Base-by-base conservation (phyloP, 1,140 invertebrate species). In the Aphidius gifuensis region DNA sequence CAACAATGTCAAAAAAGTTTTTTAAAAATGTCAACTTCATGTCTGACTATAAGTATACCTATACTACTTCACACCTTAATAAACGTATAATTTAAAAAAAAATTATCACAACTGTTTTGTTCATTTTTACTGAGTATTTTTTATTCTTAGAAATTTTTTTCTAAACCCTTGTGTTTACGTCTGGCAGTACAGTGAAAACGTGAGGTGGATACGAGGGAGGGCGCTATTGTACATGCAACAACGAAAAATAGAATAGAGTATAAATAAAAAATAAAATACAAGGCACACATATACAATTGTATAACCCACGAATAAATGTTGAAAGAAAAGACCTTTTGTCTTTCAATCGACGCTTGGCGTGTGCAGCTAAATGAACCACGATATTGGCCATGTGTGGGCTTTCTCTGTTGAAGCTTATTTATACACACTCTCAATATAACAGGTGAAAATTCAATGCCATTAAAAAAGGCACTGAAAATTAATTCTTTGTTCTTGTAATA, bases 341-440 rank as follows among this genome's bases (percentile, higher is more conserved):
- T 72, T 74, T 72, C 68, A 68, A 72, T 72, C 66, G 69, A 71
- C 71, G 61, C 65, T 48, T 8, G 4, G 49, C 40, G 49, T 44
- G 56, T 43, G 42, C 61, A 42, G 47, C 39, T 40, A 63, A 63
- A 63, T 63, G 61, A 63, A 49, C 61, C 56, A 38, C 56, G 46
- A 43, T 11, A 61, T 61, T 61, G 60, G 51, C 60, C 53, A 46
- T 32, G 45, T 39, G n/a, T 23, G 7, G 43, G 43, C 2, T 44
- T 44, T 43, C 53, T 55, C 53, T 43, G 39, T 55, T 55, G 23
- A 32, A 32, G 23, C 23, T 32, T 32, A 32, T 32, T 32, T 32
- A 32, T 32, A 32, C 4, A 23, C 3, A 32, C n/a, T 53, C 38
- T 55, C 38, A n/a, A 55, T 55, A 53, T 38, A 54, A 40, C 65